phyloP scores from a whole-genome alignment of 2,888 invertebrate genomes.

The Hirtodrosophila alboralis region DNA sequence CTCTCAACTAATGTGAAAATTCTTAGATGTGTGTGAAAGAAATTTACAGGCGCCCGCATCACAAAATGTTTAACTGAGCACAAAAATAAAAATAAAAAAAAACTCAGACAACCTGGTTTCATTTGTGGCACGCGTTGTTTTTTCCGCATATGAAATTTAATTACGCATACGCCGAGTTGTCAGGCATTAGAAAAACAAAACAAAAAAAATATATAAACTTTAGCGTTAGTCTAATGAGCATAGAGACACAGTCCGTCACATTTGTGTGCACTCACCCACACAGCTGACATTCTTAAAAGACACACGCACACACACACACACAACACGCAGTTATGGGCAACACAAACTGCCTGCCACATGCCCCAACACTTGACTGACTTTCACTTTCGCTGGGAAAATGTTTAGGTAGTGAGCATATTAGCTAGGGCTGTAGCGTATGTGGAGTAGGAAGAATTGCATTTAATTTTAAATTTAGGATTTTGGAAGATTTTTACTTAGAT shows the following conservation, averaged over 20 bases:
- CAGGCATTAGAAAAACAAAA: slow-evolving; percentile 18
- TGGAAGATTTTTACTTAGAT: no score
- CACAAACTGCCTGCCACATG: slow-evolving; percentile 33
- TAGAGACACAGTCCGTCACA: slow-evolving; percentile 29
- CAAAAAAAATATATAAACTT: slow-evolving; percentile 25
- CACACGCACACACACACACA: background rate
- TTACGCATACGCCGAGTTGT: slow-evolving; percentile 65
- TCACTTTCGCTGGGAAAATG: slow-evolving; percentile 1
- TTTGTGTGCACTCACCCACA: slow-evolving; percentile 11
- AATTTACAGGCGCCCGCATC: no score
- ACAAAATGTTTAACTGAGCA: slow-evolving; percentile 15
- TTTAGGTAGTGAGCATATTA: slow-evolving; percentile 19
- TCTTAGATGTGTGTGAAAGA: slow-evolving; percentile 6
- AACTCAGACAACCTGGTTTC: slow-evolving; percentile 54
- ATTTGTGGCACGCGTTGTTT: slow-evolving; percentile 36
- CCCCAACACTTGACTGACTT: slow-evolving; percentile 43
- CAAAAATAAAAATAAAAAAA: no score
- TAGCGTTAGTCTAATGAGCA: slow-evolving; percentile 68
- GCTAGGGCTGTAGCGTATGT: background rate
- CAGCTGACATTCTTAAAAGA: slow-evolving; percentile 1
- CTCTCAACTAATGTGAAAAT: background rate
- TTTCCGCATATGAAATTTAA: slow-evolving; percentile 61
- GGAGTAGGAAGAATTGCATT: no score
- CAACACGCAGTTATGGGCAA: slow-evolving; percentile 24
- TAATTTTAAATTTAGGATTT: no score